Base-by-base conservation (phyloP, 2,888 invertebrate species). In the Catocala fraxini region DNA sequence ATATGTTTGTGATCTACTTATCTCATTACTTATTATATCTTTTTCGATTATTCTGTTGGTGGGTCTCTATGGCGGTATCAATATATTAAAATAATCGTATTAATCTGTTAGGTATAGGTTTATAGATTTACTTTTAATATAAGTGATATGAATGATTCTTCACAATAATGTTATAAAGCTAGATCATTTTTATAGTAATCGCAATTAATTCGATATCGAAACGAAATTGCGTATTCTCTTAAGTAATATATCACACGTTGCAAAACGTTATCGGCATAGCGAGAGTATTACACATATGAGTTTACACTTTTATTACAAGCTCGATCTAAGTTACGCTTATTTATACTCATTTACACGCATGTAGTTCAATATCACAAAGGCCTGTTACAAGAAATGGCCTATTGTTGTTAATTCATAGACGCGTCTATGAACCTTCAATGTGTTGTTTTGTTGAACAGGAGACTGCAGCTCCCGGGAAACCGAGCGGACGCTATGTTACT, bases 371-470 rank as follows among this genome's bases (percentile, higher is more conserved):
- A 84, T 86, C 84, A 92, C 92, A 92, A 92, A 89, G 91, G 90
- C 88, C 80, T 87, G 86, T 91, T 91, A 90, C 84, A 80, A 81
- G 87, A 91, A 92, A 93, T 82, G 77, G 83, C 82, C 92, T 84
- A 92, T 93, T 93, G 93, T 93, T 88, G 80, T 79, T 84, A 86
- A 78, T 85, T 85, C 84, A 89, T 87, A 88, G 87, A 86, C 82
- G 75, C 73, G 75, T 79, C 86, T 87, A 88, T 84, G 83, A 79
- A 79, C 81, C 79, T 80, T 86, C 82, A 87, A 89, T 86, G 84
- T 82, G 81, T 81, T 89, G 88, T 91, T 91, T 88, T 79, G 77
- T 82, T 83, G 88, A 90, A 92, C 83, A 76, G 77, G 89, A 90
- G 68, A 80, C 84, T 71, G 59, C 48, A 56, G 65, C 73, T 88